These are phyloP conservation scores for Phenganax marumi DNA, from an alignment of 92 coral and sea anemone species.

Conservation along the genomic window DNA sequence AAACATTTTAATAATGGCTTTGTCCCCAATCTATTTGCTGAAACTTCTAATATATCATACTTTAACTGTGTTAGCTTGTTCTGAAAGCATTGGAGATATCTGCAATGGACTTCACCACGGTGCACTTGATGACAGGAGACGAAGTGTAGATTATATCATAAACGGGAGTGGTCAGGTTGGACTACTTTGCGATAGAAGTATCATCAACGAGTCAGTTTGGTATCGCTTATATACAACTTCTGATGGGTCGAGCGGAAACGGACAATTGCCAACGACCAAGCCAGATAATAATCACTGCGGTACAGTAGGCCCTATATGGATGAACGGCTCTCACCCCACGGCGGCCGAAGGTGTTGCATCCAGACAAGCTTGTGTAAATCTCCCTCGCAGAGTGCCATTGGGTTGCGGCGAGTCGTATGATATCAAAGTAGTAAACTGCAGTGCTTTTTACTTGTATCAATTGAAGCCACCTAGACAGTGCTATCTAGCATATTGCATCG, in stretches of 20 bases:
- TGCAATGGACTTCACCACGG: neutral
- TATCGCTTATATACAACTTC: neutral
- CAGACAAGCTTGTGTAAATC: neutral
- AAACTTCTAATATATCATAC: neutral
- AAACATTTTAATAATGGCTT: neutral
- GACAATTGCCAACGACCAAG: conserved; percentile 2
- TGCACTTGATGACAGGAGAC: neutral
- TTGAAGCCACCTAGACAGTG: conserved; percentile 8
- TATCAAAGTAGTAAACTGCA: conserved; percentile 10
- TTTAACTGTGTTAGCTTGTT: neutral
- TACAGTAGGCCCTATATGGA: neutral
- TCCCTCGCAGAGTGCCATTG: neutral
- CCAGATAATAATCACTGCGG: neutral
- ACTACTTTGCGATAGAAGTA: neutral
- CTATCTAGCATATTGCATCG: conserved; percentile 10
- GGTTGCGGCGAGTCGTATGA: neutral
- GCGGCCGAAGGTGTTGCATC: neutral
- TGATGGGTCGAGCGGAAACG: neutral
- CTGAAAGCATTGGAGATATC: neutral
- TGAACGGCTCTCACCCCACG: neutral
- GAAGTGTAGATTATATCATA: neutral
- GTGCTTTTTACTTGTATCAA: conserved; percentile 1
- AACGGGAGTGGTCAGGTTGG: neutral
- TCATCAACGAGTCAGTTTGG: neutral
- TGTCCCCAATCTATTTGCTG: neutral